These are phyloP conservation scores for Menura novaehollandiae DNA, from an alignment of 2,113 vertebrate genomes.

Conservation along the genomic window DNA sequence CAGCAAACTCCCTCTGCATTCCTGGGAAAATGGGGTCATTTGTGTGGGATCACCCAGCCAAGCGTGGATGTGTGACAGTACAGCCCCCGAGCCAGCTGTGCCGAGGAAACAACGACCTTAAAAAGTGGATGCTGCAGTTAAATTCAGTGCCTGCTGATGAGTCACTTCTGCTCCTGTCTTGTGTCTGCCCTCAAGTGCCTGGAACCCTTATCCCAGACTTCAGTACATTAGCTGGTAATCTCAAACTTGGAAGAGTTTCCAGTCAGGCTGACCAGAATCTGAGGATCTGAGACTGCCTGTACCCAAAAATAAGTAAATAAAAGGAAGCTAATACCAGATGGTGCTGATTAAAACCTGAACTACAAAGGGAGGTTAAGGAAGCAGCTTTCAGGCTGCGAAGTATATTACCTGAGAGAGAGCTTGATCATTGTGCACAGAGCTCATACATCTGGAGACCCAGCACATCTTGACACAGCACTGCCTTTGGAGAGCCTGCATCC, in stretches of 20 bases:
- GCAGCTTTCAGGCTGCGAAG: neutral
- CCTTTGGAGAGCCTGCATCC: neutral
- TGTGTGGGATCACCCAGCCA: neutral
- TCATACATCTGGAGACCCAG: neutral
- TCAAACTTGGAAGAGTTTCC: neutral
- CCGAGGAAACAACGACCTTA: neutral
- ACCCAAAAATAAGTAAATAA: neutral
- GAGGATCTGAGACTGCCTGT: neutral
- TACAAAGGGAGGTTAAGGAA: neutral
- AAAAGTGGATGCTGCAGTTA: neutral
- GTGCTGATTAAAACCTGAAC: neutral
- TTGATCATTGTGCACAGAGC: neutral
- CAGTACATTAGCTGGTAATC: neutral
- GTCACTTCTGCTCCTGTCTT: neutral
- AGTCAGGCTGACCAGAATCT: neutral
- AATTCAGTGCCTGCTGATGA: neutral
- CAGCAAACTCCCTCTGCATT: neutral
- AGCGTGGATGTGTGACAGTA: neutral
- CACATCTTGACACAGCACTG: neutral
- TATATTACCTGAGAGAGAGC: neutral
- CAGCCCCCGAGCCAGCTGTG: neutral
- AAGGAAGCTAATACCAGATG: constrained; percentile 11
- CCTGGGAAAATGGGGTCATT: constrained; percentile 18
- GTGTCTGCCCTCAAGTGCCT: neutral
- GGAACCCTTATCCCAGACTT: neutral